phyloP scores from a whole-genome alignment of 2,888 invertebrate genomes.

The Nomada fucata region DNA sequence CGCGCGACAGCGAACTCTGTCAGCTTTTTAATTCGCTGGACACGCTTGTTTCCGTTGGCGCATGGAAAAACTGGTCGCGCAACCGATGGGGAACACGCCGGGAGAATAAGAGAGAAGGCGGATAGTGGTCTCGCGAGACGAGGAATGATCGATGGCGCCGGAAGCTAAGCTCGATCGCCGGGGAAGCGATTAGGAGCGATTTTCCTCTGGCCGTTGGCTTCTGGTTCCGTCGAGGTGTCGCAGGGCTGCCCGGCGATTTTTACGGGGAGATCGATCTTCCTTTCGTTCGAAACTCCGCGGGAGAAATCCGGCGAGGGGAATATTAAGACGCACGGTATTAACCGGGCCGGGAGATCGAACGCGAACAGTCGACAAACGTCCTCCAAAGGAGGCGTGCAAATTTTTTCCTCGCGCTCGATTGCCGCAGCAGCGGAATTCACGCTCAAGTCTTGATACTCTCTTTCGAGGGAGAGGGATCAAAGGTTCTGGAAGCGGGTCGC shows the following conservation, averaged over 20 bases:
- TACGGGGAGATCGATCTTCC: constrained; percentile 17
- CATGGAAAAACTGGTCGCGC: not conserved
- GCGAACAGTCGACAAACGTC: no score
- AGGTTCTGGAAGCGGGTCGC: not conserved
- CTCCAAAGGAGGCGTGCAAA: no score
- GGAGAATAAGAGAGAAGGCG: not conserved
- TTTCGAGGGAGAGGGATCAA: not conserved
- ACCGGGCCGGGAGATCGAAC: no score
- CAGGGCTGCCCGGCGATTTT: not conserved
- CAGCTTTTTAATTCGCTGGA: constrained; percentile 31
- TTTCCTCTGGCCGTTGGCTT: constrained; percentile 27
- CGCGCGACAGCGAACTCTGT: constrained; percentile 1
- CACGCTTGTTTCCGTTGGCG: constrained; percentile 24
- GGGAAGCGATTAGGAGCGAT: constrained; percentile 48
- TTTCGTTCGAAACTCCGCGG: not conserved
- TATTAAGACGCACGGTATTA: no score
- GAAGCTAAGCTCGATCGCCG: constrained; percentile 43
- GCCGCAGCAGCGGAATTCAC: no score
- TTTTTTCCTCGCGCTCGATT: no score
- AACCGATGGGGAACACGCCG: not conserved
- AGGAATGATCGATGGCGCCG: constrained; percentile 64
- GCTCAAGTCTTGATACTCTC: not conserved
- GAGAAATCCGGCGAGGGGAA: no score
- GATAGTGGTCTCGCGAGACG: constrained; percentile 25
- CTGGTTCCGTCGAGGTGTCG: constrained; percentile 2